phyloP scores from a whole-genome alignment of 2,888 invertebrate genomes.

The Leptinotarsa peninsularis region DNA sequence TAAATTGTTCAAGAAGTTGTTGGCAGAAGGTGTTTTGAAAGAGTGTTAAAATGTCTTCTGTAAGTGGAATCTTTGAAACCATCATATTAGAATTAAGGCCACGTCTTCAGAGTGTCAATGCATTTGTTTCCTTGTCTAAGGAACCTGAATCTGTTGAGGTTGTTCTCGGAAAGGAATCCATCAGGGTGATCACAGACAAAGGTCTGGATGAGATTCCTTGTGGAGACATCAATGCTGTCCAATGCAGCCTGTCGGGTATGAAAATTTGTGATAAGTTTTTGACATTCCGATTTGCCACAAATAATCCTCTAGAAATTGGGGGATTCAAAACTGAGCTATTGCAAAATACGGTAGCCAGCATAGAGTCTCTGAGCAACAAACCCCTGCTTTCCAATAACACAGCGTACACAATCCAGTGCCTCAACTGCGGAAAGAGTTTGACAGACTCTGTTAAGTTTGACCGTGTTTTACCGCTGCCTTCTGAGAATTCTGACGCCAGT shows the following conservation, averaged over 20 bases:
- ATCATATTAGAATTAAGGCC: constrained; percentile 73
- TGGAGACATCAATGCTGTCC: constrained; percentile 51
- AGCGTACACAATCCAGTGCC: constrained; percentile 67
- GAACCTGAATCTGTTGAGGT: constrained; percentile 49
- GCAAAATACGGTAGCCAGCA: constrained; percentile 44
- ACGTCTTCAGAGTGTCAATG: constrained; percentile 72
- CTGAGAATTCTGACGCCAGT: constrained; percentile 70
- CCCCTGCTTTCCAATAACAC: constrained; percentile 67
- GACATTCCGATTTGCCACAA: constrained; percentile 61
- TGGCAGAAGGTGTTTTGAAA: constrained; percentile 70
- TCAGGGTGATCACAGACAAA: constrained; percentile 48
- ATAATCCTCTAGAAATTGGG: constrained; percentile 51
- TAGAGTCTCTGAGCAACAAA: constrained; percentile 43
- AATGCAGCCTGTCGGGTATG: constrained; percentile 60
- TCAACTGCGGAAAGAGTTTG: constrained; percentile 59
- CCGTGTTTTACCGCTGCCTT: constrained; percentile 73
- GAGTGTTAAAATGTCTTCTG: constrained; percentile 53
- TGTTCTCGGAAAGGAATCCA: constrained; percentile 49
- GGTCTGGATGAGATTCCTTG: constrained; percentile 46
- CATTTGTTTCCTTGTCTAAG: constrained; percentile 64
- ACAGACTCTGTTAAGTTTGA: constrained; percentile 65
- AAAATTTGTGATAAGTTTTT: constrained; percentile 54
- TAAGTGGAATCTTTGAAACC: constrained; percentile 59
- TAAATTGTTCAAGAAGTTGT: constrained; percentile 75
- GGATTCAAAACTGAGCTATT: constrained; percentile 59